A percentile compares a stretch with the other conserved stretches of the same genome.
phyloP scores from a whole-genome alignment of 2,113 vertebrate species.

The human region GRCh38 chrX:113963001-113963500 shows the following conservation, averaged over 20 bases:
- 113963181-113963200: not conserved
- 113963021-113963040: not conserved
- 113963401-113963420: not conserved
- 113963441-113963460: not conserved
- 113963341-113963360: not conserved
- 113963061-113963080: not conserved
- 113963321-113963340: not conserved
- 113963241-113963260: not conserved
- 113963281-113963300: not conserved
- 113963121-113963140: not conserved
- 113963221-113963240: not conserved
- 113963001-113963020: not conserved
- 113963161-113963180: not conserved
- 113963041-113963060: not conserved
- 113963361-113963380: not conserved
- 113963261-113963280: not conserved
- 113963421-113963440: not conserved
- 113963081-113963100: not conserved
- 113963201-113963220: not conserved
- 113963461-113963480: not conserved
- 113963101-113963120: not conserved
- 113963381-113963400: not conserved
- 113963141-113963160: not conserved
- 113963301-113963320: not conserved
- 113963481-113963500: not conserved